Base-by-base conservation (phyloP, 2,113 vertebrate species). In the Gorsachius goisagi region DNA sequence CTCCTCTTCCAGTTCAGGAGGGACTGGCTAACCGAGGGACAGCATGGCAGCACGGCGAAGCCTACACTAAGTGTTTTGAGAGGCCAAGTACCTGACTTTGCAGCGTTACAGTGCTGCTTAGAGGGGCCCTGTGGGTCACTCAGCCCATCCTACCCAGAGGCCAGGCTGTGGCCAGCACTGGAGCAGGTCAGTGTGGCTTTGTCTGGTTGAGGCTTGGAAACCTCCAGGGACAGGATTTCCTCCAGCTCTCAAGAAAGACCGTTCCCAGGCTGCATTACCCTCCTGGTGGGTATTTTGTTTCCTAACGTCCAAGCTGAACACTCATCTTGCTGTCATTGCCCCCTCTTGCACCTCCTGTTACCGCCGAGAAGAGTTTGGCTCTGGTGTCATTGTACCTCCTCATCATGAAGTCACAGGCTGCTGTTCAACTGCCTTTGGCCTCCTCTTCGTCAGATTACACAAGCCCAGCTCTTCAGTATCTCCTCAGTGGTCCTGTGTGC, bases 21-120 rank as follows among this genome's bases (percentile, higher is more conserved):
- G 23, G 26, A 68, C 20, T 68, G 33, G 33, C 21, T 76, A 52
- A 74, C 39, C 19, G 28, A 85, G 8, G 8, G 20, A 35, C 35
- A 58, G 33, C 22, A 39, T 1, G 1, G 11, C 1, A 58, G 30
- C 22, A 35, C 1, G 1, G 12, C 1, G 1, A 76, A 74, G 39
- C 45, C 11, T 49, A 26, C 19, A 14, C 7, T 20, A 52, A 81
- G 14, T 20, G 17, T 58, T 92, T 71, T 66, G 33, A 84, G 24
- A 85, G 22, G 17, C 66, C 4, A 76, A 52, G 28, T 15, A 52
- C 33, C 21, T 12, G 7, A 44, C 59, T 85, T 81, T 79, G 21
- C 32, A 47, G 17, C 22, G 28, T 32, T 63, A 50, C 1, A 55
- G 7, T 22, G 47, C 4, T 88, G 6, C 45, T 68, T 35, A 86